phyloP scores from a whole-genome alignment of 2,113 vertebrate species.

The Leucopsar rothschildi region DNA sequence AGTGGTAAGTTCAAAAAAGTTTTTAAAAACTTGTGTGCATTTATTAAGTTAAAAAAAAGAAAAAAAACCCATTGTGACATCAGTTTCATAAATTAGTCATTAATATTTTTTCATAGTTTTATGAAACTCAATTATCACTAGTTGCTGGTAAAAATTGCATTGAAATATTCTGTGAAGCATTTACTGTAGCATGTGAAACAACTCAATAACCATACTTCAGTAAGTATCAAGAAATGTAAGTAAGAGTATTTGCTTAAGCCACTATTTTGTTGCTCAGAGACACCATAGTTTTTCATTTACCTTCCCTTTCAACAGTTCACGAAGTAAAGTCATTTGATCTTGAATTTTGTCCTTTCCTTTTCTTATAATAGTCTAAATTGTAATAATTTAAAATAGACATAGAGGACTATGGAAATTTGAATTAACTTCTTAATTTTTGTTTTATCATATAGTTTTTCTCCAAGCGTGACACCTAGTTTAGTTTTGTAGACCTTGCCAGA shows the following conservation, averaged over 20 bases:
- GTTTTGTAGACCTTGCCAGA: not conserved
- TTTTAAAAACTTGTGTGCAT: not conserved
- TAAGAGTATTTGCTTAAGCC: not conserved
- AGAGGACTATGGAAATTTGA: not conserved
- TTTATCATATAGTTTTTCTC: not conserved
- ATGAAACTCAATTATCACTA: not conserved
- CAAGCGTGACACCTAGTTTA: not conserved
- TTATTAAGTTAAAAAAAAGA: not conserved
- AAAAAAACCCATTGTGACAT: not conserved
- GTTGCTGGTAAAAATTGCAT: not conserved
- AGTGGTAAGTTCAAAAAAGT: constrained; percentile 82
- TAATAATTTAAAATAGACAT: not conserved
- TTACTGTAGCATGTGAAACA: not conserved
- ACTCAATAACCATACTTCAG: not conserved
- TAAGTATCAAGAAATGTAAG: not conserved
- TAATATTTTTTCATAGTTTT: not conserved
- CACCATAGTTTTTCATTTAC: not conserved
- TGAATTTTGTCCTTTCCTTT: not conserved
- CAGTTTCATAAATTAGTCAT: not conserved
- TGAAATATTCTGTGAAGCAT: not conserved
- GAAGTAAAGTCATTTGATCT: not conserved
- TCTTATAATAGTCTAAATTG: not conserved
- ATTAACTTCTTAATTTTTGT: not conserved
- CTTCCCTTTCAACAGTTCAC: not conserved
- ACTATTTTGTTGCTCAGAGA: not conserved